Conservation (phyloP, 2,113 vertebrate genomes). For the Dromas ardeola region DNA sequence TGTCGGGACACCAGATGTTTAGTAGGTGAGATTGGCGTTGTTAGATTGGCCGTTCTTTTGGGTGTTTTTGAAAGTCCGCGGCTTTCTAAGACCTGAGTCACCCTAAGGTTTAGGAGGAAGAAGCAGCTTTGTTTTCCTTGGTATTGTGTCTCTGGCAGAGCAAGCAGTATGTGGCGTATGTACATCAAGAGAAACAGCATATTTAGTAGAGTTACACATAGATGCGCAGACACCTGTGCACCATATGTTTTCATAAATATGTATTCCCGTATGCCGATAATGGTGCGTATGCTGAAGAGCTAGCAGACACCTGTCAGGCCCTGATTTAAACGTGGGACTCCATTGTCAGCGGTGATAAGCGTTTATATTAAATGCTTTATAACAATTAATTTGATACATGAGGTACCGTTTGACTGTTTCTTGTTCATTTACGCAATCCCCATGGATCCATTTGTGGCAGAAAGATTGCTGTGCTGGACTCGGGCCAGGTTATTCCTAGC, state of each 20-base stretch:
- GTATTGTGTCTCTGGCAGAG: not conserved
- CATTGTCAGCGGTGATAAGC: not conserved
- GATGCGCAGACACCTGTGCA: not conserved
- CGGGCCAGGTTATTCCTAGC: not conserved
- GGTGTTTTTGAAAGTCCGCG: not conserved
- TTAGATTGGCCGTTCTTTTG: not conserved
- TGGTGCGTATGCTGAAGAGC: not conserved
- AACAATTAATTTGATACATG: not conserved
- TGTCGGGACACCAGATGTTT: not conserved
- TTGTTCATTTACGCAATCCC: not conserved
- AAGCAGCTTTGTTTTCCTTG: not conserved
- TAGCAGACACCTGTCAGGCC: not conserved
- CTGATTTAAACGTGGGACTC: not conserved
- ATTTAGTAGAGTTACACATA: not conserved
- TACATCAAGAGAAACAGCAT: not conserved
- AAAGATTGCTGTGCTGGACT: not conserved
- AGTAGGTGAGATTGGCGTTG: not conserved
- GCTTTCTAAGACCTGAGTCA: not conserved
- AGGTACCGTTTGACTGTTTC: not conserved
- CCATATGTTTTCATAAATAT: not conserved
- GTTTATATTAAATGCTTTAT: not conserved
- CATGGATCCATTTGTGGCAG: no score
- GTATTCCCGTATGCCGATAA: not conserved
- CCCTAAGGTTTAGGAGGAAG: not conserved
- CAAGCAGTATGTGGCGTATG: not conserved